Evolutionary conservation across 2,113 vertebrate species (phyloP).

Genomic region (Pholis gunnellus): DNA sequence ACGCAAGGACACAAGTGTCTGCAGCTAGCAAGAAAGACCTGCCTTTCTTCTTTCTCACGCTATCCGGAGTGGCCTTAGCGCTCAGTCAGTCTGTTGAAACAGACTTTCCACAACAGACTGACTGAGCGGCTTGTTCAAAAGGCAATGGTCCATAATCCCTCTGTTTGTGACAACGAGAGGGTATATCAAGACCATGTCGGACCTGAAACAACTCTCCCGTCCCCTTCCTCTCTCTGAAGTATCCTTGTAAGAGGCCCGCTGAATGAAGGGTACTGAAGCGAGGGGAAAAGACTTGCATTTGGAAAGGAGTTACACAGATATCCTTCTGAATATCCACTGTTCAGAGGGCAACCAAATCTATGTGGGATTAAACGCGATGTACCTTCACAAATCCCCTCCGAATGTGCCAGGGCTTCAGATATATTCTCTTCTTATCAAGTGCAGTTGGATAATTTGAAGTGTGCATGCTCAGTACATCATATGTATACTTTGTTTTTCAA

Average conservation of each 20-base stretch:
- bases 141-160: conserved; percentile 66
- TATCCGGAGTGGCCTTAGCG: conserved; percentile 23
- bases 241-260: conserved; percentile 39
- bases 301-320: conserved; percentile 59
- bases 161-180: conserved; percentile 71
- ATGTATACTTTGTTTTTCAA: conserved; percentile 22
- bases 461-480: neutral
- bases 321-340: conserved; percentile 51
- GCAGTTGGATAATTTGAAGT: conserved; percentile 6
- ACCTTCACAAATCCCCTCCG: conserved; percentile 71
- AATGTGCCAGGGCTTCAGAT: conserved; percentile 32
- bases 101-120: too few relatives aligned
- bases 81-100: conserved; percentile 51
- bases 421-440: conserved; percentile 8
- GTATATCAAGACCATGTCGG: conserved; percentile 47
- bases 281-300: conserved; percentile 39
- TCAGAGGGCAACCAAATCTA: conserved; percentile 47
- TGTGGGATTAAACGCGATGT: conserved; percentile 63
- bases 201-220: conserved; percentile 44
- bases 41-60: conserved; percentile 11
- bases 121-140: conserved; percentile 61
- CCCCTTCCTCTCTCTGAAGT: conserved; percentile 46
- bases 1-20: conserved; percentile 35
- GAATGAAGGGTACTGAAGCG: conserved; percentile 36
- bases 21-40: conserved; percentile 15